Percentiles rank a stretch among this genome's conserved stretches.
Evolutionary conservation across 2,113 vertebrate species (phyloP).

Genomic region (Dicentrarchus labrax): DNA sequence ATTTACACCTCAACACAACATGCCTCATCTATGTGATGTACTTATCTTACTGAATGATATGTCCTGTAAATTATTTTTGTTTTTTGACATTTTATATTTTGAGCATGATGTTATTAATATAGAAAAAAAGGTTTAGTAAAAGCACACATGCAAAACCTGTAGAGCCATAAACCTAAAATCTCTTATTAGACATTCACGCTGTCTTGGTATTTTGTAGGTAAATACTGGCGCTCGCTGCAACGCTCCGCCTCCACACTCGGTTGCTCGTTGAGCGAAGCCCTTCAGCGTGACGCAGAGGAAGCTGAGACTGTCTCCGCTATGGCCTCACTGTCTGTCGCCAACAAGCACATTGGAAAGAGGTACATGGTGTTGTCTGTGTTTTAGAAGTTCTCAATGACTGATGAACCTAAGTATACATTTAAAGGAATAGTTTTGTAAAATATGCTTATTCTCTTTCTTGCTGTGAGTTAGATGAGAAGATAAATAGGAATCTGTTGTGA

Average conservation of each 20-base stretch:
- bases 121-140: not conserved
- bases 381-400: not conserved
- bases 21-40: not conserved
- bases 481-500: too few relatives aligned
- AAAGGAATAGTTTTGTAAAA: not conserved
- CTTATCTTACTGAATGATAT: not conserved
- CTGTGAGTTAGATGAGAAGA: too few relatives aligned
- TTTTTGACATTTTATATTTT: not conserved
- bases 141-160: not conserved
- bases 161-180: not conserved
- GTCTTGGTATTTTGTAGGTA: conserved; percentile 83
- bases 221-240: conserved; percentile 94
- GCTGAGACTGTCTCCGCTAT: conserved; percentile 97
- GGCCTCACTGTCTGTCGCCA: conserved; percentile 95
- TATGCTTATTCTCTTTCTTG: too few relatives aligned
- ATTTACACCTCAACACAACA: not conserved
- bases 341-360: conserved; percentile 92
- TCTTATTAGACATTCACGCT: not conserved
- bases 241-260: conserved; percentile 87
- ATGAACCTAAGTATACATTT: not conserved
- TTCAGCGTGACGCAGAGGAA: conserved; percentile 92
- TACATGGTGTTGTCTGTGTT: conserved; percentile 53
- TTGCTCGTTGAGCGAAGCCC: conserved; percentile 92
- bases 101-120: not conserved
- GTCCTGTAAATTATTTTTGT: not conserved